phyloP scores from a whole-genome alignment of 1,140 invertebrate species.

The Halictus rubicundus region DNA sequence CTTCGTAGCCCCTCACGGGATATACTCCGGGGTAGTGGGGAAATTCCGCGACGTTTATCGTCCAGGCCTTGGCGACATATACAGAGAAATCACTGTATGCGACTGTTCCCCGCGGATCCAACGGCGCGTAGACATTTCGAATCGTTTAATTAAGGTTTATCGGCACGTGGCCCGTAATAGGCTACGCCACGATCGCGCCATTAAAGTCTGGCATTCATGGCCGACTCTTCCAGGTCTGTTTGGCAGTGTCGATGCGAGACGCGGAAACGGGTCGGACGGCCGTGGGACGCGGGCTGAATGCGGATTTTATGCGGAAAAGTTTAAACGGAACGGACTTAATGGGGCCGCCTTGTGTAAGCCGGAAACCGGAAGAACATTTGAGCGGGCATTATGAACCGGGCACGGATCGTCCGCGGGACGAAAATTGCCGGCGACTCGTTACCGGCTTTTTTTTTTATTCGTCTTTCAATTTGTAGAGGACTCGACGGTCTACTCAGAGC shows the following conservation, averaged over 20 bases:
- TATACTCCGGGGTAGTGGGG: too few relatives aligned
- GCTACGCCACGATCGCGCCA: conserved; percentile 33
- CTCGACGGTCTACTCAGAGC: too few relatives aligned
- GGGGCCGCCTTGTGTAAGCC: conserved; percentile 13
- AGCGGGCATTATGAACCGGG: conserved; percentile 21
- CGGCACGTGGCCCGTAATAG: conserved; percentile 28
- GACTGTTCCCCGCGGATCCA: not conserved
- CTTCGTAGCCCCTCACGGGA: too few relatives aligned
- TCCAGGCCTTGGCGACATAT: too few relatives aligned
- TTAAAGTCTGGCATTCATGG: conserved; percentile 64
- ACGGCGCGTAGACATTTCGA: not conserved
- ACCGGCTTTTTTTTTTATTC: too few relatives aligned
- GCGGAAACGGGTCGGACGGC: not conserved
- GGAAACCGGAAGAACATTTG: conserved; percentile 13
- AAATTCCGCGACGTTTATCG: too few relatives aligned
- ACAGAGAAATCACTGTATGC: too few relatives aligned
- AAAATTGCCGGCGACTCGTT: conserved; percentile 27
- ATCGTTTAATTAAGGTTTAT: conserved; percentile 55
- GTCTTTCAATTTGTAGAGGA: too few relatives aligned
- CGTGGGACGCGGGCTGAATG: conserved; percentile 12
- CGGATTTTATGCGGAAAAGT: conserved; percentile 51
- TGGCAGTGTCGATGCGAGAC: conserved; percentile 18
- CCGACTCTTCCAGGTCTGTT: conserved; percentile 30
- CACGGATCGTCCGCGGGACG: not conserved
- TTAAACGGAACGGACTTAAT: conserved; percentile 48